phyloP scores from a whole-genome alignment of 2,888 invertebrate genomes.

The Mayetiola destructor region DNA sequence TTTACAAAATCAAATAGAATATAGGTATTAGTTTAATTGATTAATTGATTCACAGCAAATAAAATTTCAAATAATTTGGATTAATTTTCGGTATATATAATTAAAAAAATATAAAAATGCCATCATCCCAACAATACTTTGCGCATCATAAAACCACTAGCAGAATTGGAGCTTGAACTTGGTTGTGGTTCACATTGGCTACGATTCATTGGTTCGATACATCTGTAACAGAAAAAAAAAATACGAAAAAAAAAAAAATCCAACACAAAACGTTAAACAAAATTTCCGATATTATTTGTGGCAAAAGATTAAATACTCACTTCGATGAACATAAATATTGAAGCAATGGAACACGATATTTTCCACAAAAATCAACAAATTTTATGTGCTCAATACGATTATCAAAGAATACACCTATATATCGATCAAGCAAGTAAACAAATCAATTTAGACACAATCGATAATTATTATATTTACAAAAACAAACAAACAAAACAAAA shows the following conservation, averaged over 20 bases:
- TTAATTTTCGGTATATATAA: too few relatives aligned
- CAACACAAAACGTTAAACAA: neutral
- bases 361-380: slow-evolving; percentile 98
- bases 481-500: too few relatives aligned
- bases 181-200: slow-evolving; percentile 40
- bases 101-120: too few relatives aligned
- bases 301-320: slow-evolving; percentile 15
- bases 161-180: slow-evolving; percentile 28
- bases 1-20: too few relatives aligned
- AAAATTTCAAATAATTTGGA: too few relatives aligned
- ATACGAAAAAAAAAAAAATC: neutral
- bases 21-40: too few relatives aligned
- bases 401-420: slow-evolving; percentile 87
- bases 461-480: too few relatives aligned
- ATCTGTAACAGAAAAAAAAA: slow-evolving; percentile 20
- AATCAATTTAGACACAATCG: too few relatives aligned
- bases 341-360: slow-evolving; percentile 86
- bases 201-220: slow-evolving; percentile 30
- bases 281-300: neutral
- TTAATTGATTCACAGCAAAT: too few relatives aligned
- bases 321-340: slow-evolving; percentile 39
- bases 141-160: slow-evolving; percentile 65
- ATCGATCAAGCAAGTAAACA: slow-evolving; percentile 15
- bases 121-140: slow-evolving; percentile 82
- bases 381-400: slow-evolving; percentile 94